A percentile compares a stretch with the other conserved stretches of the same genome.
These are phyloP conservation scores for Haliclystus octoradiatus DNA, from an alignment of 30 jellyfish, hydroid and myxozoan genomes.

Conservation along the genomic window DNA sequence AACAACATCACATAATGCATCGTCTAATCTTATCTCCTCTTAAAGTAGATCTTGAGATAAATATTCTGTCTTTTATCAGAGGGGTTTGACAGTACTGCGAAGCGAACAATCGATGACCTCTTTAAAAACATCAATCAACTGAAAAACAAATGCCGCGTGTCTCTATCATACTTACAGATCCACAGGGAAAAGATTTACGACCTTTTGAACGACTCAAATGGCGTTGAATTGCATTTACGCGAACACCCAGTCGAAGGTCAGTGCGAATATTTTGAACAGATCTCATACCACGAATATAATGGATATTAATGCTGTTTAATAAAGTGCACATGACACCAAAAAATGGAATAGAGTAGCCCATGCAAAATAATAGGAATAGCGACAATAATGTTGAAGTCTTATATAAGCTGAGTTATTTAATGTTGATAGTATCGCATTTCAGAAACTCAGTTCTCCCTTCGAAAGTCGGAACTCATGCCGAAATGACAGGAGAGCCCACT, in stretches of 20 bases:
- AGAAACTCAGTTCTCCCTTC: too few species aligned
- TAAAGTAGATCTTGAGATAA: background rate
- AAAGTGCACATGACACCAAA: too few species aligned
- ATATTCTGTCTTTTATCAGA: too few species aligned
- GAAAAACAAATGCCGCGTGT: slow-evolving; percentile 16
- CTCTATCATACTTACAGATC: slow-evolving; percentile 63
- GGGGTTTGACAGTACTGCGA: background rate
- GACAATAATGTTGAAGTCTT: too few species aligned
- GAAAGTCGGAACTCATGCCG: too few species aligned
- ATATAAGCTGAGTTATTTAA: too few species aligned
- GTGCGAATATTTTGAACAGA: background rate
- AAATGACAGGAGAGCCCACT: too few species aligned
- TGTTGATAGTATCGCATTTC: too few species aligned
- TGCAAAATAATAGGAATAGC: too few species aligned
- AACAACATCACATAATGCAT: background rate
- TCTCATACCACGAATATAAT: too few species aligned
- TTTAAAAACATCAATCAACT: slow-evolving; percentile 16
- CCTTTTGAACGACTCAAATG: slow-evolving; percentile 45
- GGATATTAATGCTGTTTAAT: too few species aligned
- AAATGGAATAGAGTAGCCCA: too few species aligned
- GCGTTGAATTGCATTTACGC: slow-evolving; percentile 51
- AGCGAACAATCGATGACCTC: slow-evolving; percentile 32
- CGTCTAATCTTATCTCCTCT: background rate
- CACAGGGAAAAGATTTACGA: slow-evolving; percentile 79
- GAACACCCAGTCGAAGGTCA: slow-evolving; percentile 91